Evolutionary conservation across 2,888 invertebrate genomes (phyloP), one percentile per base, ranked within the genome.

Genomic region (Machimus rusticus): DNA sequence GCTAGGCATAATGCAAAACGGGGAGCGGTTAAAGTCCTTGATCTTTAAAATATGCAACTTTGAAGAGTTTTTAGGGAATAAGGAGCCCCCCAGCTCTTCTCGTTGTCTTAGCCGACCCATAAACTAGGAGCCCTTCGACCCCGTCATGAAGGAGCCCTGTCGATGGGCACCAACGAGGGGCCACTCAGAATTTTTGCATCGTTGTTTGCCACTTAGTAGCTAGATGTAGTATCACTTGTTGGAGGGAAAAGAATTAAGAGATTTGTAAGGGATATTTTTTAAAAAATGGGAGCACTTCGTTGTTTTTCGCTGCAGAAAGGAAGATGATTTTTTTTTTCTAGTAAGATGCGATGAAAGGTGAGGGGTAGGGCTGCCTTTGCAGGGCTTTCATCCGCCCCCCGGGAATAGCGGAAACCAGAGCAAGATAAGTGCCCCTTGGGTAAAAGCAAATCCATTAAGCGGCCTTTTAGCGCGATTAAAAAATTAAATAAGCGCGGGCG

Each of bases 181-280:
- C 19, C 78, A 43, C 78, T 78, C 43, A 19, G 12, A 43, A 77
- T 43, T 78, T 78, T 43, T 78, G 78, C 78, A 78, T 78, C 78
- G 46, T 78, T 78, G 78, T 78, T 78, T 78, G 78, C 78, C 78
- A 78, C 78, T 78, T 78, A 78, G 78, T 78, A 78, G 78, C 78
- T 78, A 23, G 78, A 43, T 78, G 78, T 78, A 78, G 78, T 78
- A 78, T 78, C 78, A 78, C 78, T 78, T 78, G 43, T 78, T 78
- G 43, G 78, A 37, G 78, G 39, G 34, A 34, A 43, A 78, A 43
- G 78, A 78, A 78, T 78, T 78, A 78, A 78, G 78, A 78, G 78
- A 78, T 78, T 78, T 78, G 78, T 43, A 43, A 78, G 43, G 23
- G 78, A 78, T 78, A 12, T 77, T n/a, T n/a, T n/a, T n/a, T 16